Base-by-base conservation (phyloP, 2,888 invertebrate genomes). In the Clistopyga incitator region DNA sequence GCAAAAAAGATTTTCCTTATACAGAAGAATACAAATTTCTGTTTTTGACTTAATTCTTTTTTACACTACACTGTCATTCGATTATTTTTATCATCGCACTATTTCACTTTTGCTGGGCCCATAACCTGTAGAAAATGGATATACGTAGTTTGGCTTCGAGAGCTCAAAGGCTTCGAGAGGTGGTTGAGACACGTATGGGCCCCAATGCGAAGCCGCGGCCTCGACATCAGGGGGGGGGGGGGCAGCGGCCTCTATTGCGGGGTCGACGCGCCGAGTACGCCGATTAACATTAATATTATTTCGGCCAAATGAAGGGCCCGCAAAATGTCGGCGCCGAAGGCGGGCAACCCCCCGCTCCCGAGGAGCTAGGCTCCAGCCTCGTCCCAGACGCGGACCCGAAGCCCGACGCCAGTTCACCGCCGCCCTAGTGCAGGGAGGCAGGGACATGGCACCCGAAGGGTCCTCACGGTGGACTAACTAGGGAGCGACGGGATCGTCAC, bases 161-260 rank as follows among this genome's bases (percentile, higher is more conserved):
- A n/a, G n/a, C n/a, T n/a, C n/a, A n/a, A n/a, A n/a, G 25, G 8
- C 56, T 42, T 29, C 52, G 23, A 29, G 0, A 0, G 61, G 61
- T 1, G 72, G 47, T 15, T 61, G 47, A 0, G 25, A 25, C 34
- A 74, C 25, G 6, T 47, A 42, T 0, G 61, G 72, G 11, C 76
- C 54, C 70, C 76, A 81, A 38, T 77, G 70, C 2, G 45, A 59
- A 8, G 72, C 13, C 61, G 61, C 47, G 1, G 11, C 50, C 23
- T 54, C 18, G 0, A 79, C 42, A 45, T 38, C 52, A 0, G 86
- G 85, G 6, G 56, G 23, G 1, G 59, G 29, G 34, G 59, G 25
- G 29, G 15, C 11, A 25, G 23, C 13, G 15, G 29, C 25, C n/a
- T 2, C 18, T n/a, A 3, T 3, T 6, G 18, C 52, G 20, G 3